phyloP scores from a whole-genome alignment of 2,113 vertebrate species.

The Neolamprologus caudopunctatus region DNA sequence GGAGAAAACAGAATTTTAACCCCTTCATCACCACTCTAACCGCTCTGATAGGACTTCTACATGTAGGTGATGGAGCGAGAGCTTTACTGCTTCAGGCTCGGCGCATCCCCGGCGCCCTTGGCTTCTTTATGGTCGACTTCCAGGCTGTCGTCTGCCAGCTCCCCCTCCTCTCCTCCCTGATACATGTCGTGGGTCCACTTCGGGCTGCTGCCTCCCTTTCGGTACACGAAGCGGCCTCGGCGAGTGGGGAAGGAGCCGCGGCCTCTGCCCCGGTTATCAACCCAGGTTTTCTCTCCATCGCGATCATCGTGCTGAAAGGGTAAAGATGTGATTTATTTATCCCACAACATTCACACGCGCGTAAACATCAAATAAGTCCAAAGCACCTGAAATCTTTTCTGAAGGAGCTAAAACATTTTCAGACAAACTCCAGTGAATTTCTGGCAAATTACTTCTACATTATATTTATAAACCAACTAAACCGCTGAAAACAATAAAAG shows the following conservation, averaged over 20 bases:
- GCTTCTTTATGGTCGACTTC: conserved; percentile 80
- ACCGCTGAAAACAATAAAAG: not conserved
- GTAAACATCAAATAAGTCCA: not conserved
- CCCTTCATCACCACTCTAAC: not conserved
- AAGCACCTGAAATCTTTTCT: not conserved
- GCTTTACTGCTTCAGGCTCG: conserved; percentile 70
- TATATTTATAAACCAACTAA: not conserved
- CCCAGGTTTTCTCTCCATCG: conserved; percentile 90
- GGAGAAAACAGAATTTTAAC: not conserved
- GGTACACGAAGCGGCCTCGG: conserved; percentile 85
- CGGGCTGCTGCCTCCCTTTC: conserved; percentile 83
- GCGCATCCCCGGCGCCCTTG: conserved; percentile 59
- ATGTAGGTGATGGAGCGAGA: not conserved
- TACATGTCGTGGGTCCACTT: conserved; percentile 98
- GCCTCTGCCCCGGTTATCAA: conserved; percentile 79
- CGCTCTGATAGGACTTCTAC: not conserved
- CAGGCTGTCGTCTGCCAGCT: conserved; percentile 77
- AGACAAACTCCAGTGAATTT: not conserved
- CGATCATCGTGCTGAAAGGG: conserved; percentile 86
- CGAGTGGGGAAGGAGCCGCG: conserved; percentile 82
- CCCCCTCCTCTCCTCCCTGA: conserved; percentile 83
- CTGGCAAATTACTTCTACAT: not conserved
- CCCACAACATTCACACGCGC: not conserved
- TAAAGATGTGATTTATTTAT: not conserved
- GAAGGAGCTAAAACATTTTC: not conserved